Percentiles rank a stretch among this genome's conserved stretches.
Evolutionary conservation across 2,797 vertebrate genomes (phyloP).

Genomic region (Dryobates pubescens): DNA sequence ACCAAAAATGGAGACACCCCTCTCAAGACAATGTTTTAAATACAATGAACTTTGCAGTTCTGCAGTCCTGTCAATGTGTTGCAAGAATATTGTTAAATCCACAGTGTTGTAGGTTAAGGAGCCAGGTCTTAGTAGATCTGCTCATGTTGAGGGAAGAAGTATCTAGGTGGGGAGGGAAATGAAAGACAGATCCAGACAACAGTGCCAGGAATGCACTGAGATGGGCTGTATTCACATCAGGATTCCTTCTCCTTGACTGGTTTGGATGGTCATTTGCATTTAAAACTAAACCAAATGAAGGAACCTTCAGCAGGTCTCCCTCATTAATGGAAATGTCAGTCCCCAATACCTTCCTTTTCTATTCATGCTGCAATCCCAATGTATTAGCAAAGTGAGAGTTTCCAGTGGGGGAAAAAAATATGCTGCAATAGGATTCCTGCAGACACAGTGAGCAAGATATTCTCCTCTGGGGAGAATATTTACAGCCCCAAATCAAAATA

Average conservation of each 20-base stretch:
- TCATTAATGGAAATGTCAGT: neutral
- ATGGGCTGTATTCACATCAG: neutral
- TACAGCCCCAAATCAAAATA: slow-evolving; percentile 51
- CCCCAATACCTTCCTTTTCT: neutral
- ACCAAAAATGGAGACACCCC: neutral
- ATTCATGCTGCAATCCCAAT: neutral
- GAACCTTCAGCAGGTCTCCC: neutral
- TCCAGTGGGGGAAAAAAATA: neutral
- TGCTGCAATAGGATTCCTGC: neutral
- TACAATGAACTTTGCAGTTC: neutral
- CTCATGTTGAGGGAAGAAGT: neutral
- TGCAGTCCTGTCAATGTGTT: neutral
- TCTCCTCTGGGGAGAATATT: slow-evolving; percentile 40
- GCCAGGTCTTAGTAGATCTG: neutral
- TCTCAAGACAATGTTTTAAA: slow-evolving; percentile 9
- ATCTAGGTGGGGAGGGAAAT: neutral
- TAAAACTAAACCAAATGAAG: neutral
- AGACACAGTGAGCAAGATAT: neutral
- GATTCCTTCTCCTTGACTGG: neutral
- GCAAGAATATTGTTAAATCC: neutral
- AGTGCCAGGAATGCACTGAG: neutral
- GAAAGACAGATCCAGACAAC: neutral
- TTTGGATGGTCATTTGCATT: neutral
- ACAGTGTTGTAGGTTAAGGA: neutral
- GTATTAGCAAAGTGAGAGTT: neutral